These are phyloP conservation scores for Lepidocyrtoides sp. DNA, from an alignment of 2,888 invertebrate genomes.

Conservation along the genomic window DNA sequence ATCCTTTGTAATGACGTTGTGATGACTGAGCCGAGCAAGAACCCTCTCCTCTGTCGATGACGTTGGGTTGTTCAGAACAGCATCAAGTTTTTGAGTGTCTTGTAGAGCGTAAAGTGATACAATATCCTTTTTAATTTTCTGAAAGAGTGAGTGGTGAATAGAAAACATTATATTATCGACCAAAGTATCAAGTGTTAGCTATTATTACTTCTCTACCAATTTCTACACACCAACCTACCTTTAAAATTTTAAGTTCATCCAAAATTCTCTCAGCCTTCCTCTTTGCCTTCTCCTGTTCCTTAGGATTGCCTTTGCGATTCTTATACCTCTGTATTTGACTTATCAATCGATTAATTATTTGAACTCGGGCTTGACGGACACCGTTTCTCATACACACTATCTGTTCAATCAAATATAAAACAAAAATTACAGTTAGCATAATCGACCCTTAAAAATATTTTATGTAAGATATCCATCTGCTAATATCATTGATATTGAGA, in stretches of 20 bases:
- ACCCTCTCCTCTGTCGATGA: constrained; percentile 75
- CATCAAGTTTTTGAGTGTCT: constrained; percentile 65
- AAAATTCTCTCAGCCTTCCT: constrained; percentile 81
- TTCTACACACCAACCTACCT: constrained; percentile 79
- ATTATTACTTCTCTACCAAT: too few relatives aligned
- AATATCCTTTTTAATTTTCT: constrained; percentile 83
- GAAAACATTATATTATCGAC: too few relatives aligned
- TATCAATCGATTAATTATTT: constrained; percentile 80
- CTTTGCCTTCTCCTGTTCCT: constrained; percentile 78
- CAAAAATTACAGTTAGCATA: neutral
- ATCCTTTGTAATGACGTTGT: constrained; percentile 70
- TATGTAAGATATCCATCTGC: too few relatives aligned
- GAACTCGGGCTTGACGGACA: constrained; percentile 80
- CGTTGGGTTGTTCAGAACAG: constrained; percentile 66
- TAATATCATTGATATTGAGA: too few relatives aligned
- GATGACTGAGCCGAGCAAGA: constrained; percentile 79
- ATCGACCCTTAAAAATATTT: too few relatives aligned
- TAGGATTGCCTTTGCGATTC: constrained; percentile 81
- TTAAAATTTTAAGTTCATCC: constrained; percentile 82
- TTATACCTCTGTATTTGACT: constrained; percentile 78
- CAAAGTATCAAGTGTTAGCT: too few relatives aligned
- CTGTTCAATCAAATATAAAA: constrained; percentile 61
- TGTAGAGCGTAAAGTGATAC: constrained; percentile 80
- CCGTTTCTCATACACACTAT: constrained; percentile 83
- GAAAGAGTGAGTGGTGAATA: neutral